phyloP scores from a whole-genome alignment of 2,888 invertebrate species.

The Melikaiella ostensackeni region DNA sequence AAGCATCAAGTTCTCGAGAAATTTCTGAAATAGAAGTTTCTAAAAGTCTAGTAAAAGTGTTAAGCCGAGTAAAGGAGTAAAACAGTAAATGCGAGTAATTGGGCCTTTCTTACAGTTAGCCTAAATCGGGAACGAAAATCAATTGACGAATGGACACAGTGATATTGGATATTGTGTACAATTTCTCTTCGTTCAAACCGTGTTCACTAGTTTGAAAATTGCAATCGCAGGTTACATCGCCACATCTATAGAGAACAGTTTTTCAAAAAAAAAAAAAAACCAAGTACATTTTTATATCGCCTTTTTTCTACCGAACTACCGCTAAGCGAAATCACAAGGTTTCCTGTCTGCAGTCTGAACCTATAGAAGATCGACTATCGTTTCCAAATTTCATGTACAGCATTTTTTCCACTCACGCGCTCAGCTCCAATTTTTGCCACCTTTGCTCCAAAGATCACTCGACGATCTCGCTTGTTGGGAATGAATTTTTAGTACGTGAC shows the following conservation, averaged over 20 bases:
- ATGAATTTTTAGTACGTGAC: constrained; percentile 11
- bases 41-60: not conserved
- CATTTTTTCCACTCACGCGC: constrained; percentile 24
- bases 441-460: not conserved
- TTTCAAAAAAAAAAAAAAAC: constrained; percentile 1
- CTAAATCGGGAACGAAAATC: not conserved
- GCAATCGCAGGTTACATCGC: not conserved
- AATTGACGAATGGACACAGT: constrained; percentile 42
- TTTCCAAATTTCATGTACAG: constrained; percentile 28
- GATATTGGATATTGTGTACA: constrained; percentile 46
- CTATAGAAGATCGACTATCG: constrained; percentile 21
- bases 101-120: not conserved
- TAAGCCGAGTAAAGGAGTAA: not conserved
- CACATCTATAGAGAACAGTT: not conserved
- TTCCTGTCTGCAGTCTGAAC: constrained; percentile 1
- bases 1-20: not conserved
- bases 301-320: constrained; percentile 33
- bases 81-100: not conserved
- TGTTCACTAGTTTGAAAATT: not conserved
- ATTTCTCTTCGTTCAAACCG: constrained; percentile 41
- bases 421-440: constrained; percentile 25
- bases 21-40: not conserved
- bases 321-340: constrained; percentile 22
- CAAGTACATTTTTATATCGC: constrained; percentile 20
- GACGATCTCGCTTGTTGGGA: constrained; percentile 7